Evolutionary conservation across 2,888 invertebrate species (phyloP), one percentile per base, ranked within the genome.

Genomic region (Pseudococcus longispinus): DNA sequence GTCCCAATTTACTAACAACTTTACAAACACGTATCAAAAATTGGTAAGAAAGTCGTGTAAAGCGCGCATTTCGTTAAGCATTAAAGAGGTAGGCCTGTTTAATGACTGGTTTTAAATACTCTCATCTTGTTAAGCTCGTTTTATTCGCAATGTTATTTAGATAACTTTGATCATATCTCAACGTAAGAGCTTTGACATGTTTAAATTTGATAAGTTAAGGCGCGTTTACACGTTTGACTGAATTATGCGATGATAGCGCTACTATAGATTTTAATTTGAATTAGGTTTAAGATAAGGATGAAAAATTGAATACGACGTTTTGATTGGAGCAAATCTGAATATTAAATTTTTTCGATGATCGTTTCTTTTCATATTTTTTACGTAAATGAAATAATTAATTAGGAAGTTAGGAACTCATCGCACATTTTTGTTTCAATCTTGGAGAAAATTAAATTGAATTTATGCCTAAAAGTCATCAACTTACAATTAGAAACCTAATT

Each of bases 111-210:
- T 29, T 11, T 70, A 29, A 70, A 8, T 32, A 11, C 29, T 70
- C 18, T 29, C 70, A 29, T 32, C 29, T 70, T 18, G 70, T 70
- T 70, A 70, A 70, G 11, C 60, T 70, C 65, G 26, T 65, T 65
- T 20, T 0, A n/a, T 55, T 65, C 15, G 18, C 29, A 29, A 70
- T 70, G 70, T 29, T 70, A 70, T 32, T 70, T 29, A 70, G 18
- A 70, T 70, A 70, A 70, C 70, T 70, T 70, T 70, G 70, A 70
- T 70, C 70, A 51, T 46, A 46, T 46, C 44, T 4, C 11, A 46
- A 13, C 44, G 9, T 46, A 13, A 13, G 44, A 46, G 37, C 37
- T 37, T 46, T 46, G 44, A 46, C 44, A 46, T 13, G 44, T 46
- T 46, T 46, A 1, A 46, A 23, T 13, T 60, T 70, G 70, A 70